Evolutionary conservation across 1,140 invertebrate genomes (phyloP), one percentile per base, ranked within the genome.

Genomic region (Macrobrachium rosenbergii): DNA sequence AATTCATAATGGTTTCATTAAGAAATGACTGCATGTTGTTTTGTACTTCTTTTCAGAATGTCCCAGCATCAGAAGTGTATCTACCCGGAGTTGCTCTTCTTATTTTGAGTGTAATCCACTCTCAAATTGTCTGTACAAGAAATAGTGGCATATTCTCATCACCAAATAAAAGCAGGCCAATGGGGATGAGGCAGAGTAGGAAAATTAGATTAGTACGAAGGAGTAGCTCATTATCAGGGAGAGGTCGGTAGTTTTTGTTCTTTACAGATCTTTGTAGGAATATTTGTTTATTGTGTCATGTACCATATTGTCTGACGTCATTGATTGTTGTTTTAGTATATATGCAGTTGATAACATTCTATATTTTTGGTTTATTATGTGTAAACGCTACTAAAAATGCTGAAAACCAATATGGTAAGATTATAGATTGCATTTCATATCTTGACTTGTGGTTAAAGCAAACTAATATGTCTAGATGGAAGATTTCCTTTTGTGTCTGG

Each of bases 61-160:
- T 94, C 78, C 92, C 94, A 63, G 91, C 92, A 62, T 94, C 93
- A 85, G 95, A 96, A 92, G 93, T 96, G 90, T 90, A 97, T 52
- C 94, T 97, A 85, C 97, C 97, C n/a, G 91, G 95, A 85, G 93
- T 94, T 28, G 94, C 98, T 91, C 96, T 97, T 94, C 92, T 97
- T 88, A 93, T 95, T 58, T 93, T 98, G 64, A 96, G 96, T 89
- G 93, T 97, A 60, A 95, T 98, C 72, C 97, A 98, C 92, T 97
- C 97, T 0, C 97, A 98, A 92, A 98, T 98, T 85, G 96, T 93
- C 12, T 90, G 92, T 91, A 52, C 92, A 91, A 82, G 88, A 59
- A 37, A 88, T 58, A 21, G 43, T 5, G 72, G 63, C 10, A 72
- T 76, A 59, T 52, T 78, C 10, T 37, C 67, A 17, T 76, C 80